Evolutionary conservation across 1,140 invertebrate genomes (phyloP), one percentile per base, ranked within the genome.

Genomic region (Drosophila melanogaster): DNA sequence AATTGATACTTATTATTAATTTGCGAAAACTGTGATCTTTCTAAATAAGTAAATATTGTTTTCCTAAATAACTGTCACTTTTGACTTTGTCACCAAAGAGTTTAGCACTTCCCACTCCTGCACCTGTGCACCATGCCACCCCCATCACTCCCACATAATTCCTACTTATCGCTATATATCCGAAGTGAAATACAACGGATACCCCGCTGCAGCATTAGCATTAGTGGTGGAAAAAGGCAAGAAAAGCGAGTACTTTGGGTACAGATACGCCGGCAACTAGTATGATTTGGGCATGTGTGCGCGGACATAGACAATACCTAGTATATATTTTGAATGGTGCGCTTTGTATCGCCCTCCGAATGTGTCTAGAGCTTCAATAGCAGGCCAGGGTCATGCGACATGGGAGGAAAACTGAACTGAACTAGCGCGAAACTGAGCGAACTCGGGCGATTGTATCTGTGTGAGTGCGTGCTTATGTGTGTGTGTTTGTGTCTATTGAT

Each of bases 341-440:
- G 84, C 84, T 89, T 87, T 89, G 81, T 89, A 89, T 89, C 81
- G 73, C 77, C 89, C 79, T 90, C 79, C 79, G 81, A 83, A 72
- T 87, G 79, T 81, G 87, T 90, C 79, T 90, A 84, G 72, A 76
- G 87, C 87, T 90, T 90, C 87, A 90, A 90, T 90, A 90, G 87
- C 87, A 90, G 87, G 87, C 87, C 87, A 90, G 87, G 87, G 87
- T 90, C 87, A 90, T 84, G 83, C 77, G 87, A 90, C 86, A 90
- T 90, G 81, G 86, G 86, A 86, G 86, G 86, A 90, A 90, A 71
- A 71, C 67, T 44, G 41, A 44, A 44, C 41, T 84, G 41, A 44
- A 44, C 41, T 84, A 71, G 79, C 85, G 79, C 77, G 73, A 83
- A 86, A 76, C 79, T 77, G 77, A 73, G 79, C 74, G 73, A 81